Conservation (phyloP, 2,888 invertebrate species). For the Allolobophora icterica region DNA sequence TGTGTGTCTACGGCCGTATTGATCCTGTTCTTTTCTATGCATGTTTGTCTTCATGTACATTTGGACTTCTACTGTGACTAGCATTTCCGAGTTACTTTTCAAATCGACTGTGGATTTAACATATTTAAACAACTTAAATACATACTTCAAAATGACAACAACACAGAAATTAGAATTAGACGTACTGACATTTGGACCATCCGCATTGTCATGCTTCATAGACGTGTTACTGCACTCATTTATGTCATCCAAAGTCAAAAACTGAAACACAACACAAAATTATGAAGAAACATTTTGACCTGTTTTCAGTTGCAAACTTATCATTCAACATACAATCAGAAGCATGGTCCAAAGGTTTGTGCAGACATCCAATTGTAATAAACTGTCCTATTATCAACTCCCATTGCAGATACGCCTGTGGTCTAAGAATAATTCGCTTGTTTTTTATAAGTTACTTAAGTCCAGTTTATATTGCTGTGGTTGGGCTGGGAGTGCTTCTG, state of each 20-base stretch:
- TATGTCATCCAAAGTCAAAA: conserved; percentile 23
- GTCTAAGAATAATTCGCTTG: no score
- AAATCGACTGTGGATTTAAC: not conserved
- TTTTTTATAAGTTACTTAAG: no score
- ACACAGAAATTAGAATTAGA: not conserved
- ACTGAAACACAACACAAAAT: not conserved
- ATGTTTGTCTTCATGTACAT: not conserved
- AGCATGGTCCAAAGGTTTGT: not conserved
- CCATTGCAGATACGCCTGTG: no score
- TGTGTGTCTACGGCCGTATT: not conserved
- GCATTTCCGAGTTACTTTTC: not conserved
- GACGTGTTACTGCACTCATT: not conserved
- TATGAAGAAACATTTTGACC: not conserved
- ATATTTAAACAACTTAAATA: not conserved
- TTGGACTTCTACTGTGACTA: not conserved
- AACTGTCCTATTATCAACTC: not conserved
- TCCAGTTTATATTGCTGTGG: no score
- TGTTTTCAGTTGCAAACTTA: not conserved
- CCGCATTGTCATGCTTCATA: not conserved
- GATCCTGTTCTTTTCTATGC: not conserved
- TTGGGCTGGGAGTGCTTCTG: no score
- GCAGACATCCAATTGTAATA: not conserved
- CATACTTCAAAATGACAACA: not conserved
- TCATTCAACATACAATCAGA: not conserved
- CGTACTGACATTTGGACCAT: not conserved